Percentiles rank a stretch among this genome's conserved stretches.
Evolutionary conservation across 2,797 vertebrate species (phyloP).

Genomic region (Rachycentron canadum): DNA sequence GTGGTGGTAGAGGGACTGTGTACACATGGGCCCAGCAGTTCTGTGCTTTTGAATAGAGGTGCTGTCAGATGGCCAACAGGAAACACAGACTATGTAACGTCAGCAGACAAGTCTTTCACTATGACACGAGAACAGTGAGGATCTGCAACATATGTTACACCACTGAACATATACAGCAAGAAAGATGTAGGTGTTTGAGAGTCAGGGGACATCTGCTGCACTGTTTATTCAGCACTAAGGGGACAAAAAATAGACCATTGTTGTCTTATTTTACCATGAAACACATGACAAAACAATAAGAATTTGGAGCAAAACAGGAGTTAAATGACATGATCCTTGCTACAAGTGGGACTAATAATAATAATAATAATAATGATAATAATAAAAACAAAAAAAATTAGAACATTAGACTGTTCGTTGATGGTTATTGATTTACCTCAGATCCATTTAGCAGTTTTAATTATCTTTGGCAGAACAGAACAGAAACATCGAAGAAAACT

Average conservation of each 20-base stretch:
- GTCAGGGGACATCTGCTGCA: conserved; percentile 50
- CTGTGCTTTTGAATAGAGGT: conserved; percentile 80
- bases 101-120: conserved; percentile 72
- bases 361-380: too few species aligned
- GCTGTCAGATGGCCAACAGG: conserved; percentile 82
- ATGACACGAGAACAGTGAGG: conserved; percentile 33
- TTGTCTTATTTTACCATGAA: not conserved
- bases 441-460: conserved; percentile 2
- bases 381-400: not conserved
- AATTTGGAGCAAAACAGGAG: not conserved
- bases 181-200: conserved; percentile 12
- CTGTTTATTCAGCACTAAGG: conserved; percentile 37
- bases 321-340: not conserved
- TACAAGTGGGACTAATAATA: not conserved
- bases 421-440: conserved; percentile 14
- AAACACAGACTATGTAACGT: conserved; percentile 71
- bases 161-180: conserved; percentile 27
- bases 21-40: conserved; percentile 75
- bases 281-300: not conserved
- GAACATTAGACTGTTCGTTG: not conserved
- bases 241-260: not conserved
- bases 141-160: conserved; percentile 34
- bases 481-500: conserved; percentile 1
- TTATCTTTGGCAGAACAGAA: conserved; percentile 31
- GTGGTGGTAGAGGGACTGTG: conserved; percentile 66